Conservation (phyloP, 2,797 vertebrate species). For the Phataginus tricuspis region DNA sequence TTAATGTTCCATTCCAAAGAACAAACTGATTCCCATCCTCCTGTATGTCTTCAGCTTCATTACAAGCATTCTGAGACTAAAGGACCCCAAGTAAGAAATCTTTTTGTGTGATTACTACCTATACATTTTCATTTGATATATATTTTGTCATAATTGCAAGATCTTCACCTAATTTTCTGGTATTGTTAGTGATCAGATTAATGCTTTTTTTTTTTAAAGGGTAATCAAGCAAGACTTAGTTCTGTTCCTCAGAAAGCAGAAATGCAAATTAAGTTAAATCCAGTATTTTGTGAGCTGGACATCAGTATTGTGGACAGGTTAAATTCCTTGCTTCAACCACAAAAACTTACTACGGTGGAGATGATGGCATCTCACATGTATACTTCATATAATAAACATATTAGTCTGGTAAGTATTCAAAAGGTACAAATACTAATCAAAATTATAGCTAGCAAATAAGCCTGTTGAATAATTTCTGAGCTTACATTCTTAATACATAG, state of each 20-base stretch:
- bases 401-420: conserved; percentile 92
- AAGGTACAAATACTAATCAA: neutral
- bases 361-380: conserved; percentile 99
- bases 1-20: conserved; percentile 91
- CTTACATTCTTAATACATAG: neutral
- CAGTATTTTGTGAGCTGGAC: conserved; percentile 93
- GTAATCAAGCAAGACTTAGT: conserved; percentile 95
- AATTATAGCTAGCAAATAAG: neutral
- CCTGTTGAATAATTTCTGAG: conserved; percentile 18
- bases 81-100: conserved; percentile 94
- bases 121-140: neutral
- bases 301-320: conserved; percentile 99
- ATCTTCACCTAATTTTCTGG: neutral
- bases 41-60: conserved; percentile 94
- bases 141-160: neutral
- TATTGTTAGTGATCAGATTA: conserved; percentile 50
- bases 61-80: conserved; percentile 95
- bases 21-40: conserved; percentile 82
- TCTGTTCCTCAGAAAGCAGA: conserved; percentile 96
- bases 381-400: conserved; percentile 96
- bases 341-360: conserved; percentile 95
- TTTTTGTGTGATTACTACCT: neutral
- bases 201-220: conserved; percentile 84
- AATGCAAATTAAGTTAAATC: conserved; percentile 93
- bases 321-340: conserved; percentile 97